phyloP scores from a whole-genome alignment of 30 jellyfish, hydroid and myxozoan species.

The Kudoa iwatai region DNA sequence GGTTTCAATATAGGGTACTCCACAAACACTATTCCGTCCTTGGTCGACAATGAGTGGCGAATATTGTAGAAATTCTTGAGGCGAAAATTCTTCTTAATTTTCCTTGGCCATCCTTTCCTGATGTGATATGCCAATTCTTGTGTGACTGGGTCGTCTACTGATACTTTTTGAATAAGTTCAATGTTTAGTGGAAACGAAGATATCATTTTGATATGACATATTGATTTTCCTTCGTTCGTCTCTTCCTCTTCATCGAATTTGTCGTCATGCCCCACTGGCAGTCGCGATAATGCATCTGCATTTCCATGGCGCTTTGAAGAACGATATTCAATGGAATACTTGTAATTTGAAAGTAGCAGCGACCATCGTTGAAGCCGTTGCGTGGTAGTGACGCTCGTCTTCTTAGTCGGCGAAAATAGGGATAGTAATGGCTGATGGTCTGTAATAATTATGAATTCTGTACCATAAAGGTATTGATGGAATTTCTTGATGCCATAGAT shows the following conservation, averaged over 20 bases:
- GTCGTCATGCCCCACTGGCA: constrained; percentile 1
- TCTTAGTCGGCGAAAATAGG: constrained; percentile 4
- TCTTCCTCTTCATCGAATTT: neutral
- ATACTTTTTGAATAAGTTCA: too few species aligned
- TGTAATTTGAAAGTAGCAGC: constrained; percentile 2
- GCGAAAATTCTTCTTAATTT: too few species aligned
- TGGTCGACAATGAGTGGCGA: too few species aligned
- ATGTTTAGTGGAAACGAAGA: too few species aligned
- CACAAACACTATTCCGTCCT: too few species aligned
- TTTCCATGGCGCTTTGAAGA: constrained; percentile 1
- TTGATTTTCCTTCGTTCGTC: too few species aligned
- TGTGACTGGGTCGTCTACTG: too few species aligned
- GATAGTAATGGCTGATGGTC: constrained; percentile 8
- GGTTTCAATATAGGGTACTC: too few species aligned
- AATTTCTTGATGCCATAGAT: constrained; percentile 16
- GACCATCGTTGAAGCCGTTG: constrained; percentile 10
- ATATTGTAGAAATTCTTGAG: too few species aligned
- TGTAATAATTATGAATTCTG: constrained; percentile 8
- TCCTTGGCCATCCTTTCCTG: too few species aligned
- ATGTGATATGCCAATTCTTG: too few species aligned
- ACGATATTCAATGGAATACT: neutral
- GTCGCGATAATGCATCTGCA: constrained; percentile 4
- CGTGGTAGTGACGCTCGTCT: constrained; percentile 7
- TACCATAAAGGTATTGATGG: constrained; percentile 15
- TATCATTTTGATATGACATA: too few species aligned